These are phyloP conservation scores for Pyrocoelia pectoralis DNA, from an alignment of 2,888 invertebrate genomes.

Conservation along the genomic window DNA sequence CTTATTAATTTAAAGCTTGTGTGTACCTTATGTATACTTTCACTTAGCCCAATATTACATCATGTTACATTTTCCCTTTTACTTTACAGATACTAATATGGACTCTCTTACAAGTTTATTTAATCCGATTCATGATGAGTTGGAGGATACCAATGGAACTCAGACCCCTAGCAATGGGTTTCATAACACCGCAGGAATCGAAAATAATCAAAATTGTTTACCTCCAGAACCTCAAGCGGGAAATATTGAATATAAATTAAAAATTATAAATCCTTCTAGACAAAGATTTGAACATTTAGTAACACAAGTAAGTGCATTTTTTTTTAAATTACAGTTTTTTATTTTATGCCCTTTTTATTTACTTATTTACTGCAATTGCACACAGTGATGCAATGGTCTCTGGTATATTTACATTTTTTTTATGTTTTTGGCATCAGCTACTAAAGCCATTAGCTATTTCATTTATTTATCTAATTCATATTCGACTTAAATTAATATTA, in stretches of 20 bases:
- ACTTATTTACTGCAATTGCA: no score
- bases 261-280: conserved; percentile 90
- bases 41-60: conserved; percentile 3
- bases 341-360: not conserved
- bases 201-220: conserved; percentile 67
- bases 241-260: conserved; percentile 96
- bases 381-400: no score
- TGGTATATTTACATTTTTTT: no score
- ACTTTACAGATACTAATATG: conserved; percentile 2
- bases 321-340: no score
- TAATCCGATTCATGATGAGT: not conserved
- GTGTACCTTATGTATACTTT: conserved; percentile 4
- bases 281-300: conserved; percentile 94
- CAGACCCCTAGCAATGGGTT: no score
- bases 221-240: conserved; percentile 95
- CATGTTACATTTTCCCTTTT: not conserved
- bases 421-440: no score
- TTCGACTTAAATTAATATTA: no score
- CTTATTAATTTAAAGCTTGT: not conserved
- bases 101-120: conserved; percentile 13
- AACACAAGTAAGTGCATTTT: conserved; percentile 80
- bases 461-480: no score
- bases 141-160: no score
- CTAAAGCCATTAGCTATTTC: no score
- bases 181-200: no score